A percentile compares a stretch with the other conserved stretches of the same genome.
phyloP scores from a whole-genome alignment of 2,888 invertebrate species.

The Ophion slaviceki region DNA sequence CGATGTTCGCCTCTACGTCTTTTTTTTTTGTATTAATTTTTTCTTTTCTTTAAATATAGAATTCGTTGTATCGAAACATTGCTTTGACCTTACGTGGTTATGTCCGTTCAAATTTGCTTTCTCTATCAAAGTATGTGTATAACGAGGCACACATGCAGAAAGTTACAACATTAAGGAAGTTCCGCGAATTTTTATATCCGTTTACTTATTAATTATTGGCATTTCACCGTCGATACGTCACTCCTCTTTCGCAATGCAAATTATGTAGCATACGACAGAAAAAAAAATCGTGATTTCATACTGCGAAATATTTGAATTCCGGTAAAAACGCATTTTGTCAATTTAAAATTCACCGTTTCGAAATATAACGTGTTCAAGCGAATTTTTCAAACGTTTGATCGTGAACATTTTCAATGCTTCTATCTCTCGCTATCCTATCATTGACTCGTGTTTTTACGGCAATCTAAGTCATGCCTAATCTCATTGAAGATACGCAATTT shows the following conservation, averaged over 20 bases:
- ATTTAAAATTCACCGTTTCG: not conserved
- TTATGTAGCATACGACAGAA: slow-evolving; percentile 64
- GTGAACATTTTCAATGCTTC: slow-evolving; percentile 1
- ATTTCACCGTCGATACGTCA: slow-evolving; percentile 50
- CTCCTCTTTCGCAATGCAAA: slow-evolving; percentile 76
- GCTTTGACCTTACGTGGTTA: slow-evolving; percentile 76
- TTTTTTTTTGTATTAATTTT: slow-evolving; percentile 70
- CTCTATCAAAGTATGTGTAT: slow-evolving; percentile 62
- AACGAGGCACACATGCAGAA: slow-evolving; percentile 52
- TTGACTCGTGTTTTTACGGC: not conserved
- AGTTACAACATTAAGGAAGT: slow-evolving; percentile 51
- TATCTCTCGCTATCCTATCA: not conserved
- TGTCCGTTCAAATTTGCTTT: slow-evolving; percentile 73
- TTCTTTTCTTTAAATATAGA: slow-evolving; percentile 75
- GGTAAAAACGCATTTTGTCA: not conserved
- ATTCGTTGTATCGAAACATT: slow-evolving; percentile 84
- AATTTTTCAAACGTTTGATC: not conserved
- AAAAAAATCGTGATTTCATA: not conserved
- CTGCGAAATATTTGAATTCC: not conserved
- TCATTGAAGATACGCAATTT: not conserved
- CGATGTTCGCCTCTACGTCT: slow-evolving; percentile 59
- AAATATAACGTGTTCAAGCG: not conserved
- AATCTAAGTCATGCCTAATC: not conserved
- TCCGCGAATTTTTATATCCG: slow-evolving; percentile 57
- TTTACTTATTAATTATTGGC: slow-evolving; percentile 38